These are phyloP conservation scores for Barnardius zonarius DNA, from an alignment of 2,113 vertebrate genomes.

Conservation along the genomic window DNA sequence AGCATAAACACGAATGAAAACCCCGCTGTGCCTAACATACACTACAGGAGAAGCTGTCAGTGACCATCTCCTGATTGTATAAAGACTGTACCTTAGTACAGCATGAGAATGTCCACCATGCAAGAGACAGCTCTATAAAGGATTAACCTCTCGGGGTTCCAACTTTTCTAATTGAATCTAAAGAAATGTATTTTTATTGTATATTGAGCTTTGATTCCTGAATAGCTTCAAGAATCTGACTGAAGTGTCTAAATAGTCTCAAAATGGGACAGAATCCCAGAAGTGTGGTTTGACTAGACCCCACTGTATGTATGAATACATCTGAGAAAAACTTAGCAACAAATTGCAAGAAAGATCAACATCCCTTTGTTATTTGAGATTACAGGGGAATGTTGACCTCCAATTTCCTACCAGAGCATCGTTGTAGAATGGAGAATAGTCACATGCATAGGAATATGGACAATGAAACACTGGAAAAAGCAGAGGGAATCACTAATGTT, in stretches of 20 bases:
- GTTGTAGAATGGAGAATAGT: not conserved
- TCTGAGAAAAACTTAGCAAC: not conserved
- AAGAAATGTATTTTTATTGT: not conserved
- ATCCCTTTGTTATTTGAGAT: not conserved
- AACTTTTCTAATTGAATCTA: not conserved
- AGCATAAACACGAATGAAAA: not conserved
- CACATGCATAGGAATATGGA: not conserved
- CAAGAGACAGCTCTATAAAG: not conserved
- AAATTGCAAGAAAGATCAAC: not conserved
- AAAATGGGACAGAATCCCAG: not conserved
- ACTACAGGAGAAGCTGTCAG: not conserved
- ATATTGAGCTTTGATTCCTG: not conserved
- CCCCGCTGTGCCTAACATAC: not conserved
- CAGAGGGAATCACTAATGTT: not conserved
- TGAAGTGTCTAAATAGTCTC: not conserved
- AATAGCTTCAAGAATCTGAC: not conserved
- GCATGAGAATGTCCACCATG: not conserved
- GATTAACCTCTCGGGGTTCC: not conserved
- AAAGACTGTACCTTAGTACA: not conserved
- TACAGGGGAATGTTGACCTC: not conserved
- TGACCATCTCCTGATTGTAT: not conserved
- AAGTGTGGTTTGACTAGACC: not conserved
- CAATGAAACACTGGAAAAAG: not conserved
- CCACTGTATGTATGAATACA: not conserved
- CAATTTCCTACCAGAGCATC: not conserved